Evolutionary conservation across 2,888 invertebrate species (phyloP).

Genomic region (Andrena bicolor): DNA sequence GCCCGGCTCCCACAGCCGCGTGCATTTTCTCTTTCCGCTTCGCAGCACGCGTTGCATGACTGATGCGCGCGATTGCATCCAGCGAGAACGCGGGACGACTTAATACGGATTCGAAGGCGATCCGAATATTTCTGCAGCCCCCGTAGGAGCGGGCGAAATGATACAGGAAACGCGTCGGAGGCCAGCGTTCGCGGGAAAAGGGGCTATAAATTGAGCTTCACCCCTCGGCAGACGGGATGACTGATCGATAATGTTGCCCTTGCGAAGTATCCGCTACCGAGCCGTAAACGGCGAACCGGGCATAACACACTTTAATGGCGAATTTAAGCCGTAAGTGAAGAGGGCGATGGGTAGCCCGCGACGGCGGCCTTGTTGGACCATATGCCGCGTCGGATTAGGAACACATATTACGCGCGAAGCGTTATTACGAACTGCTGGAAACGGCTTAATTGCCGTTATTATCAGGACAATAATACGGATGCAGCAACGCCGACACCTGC

Average conservation of each 20-base stretch:
- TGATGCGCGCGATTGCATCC: not conserved
- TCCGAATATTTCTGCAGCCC: slow-evolving; percentile 19
- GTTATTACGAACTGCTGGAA: slow-evolving; percentile 72
- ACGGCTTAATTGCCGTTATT: slow-evolving; percentile 69
- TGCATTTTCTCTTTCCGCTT: not conserved
- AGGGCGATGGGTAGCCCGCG: slow-evolving; percentile 32
- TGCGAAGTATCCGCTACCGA: slow-evolving; percentile 54
- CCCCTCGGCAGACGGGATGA: slow-evolving; percentile 51
- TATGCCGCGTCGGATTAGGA: slow-evolving; percentile 74
- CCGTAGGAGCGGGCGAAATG: slow-evolving; percentile 27
- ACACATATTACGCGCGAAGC: slow-evolving; percentile 71
- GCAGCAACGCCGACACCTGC: slow-evolving; percentile 61
- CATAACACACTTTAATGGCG: slow-evolving; percentile 64
- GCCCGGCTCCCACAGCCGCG: not conserved
- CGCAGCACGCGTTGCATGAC: not conserved
- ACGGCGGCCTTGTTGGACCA: slow-evolving; percentile 69
- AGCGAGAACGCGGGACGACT: not conserved
- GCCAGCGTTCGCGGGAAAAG: not conserved
- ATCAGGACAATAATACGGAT: slow-evolving; percentile 67
- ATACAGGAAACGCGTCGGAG: slow-evolving; percentile 33
- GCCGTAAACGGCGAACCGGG: slow-evolving; percentile 61
- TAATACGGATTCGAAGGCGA: slow-evolving; percentile 18
- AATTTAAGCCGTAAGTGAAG: slow-evolving; percentile 50
- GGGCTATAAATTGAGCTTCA: slow-evolving; percentile 40
- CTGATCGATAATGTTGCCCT: slow-evolving; percentile 66